phyloP scores from a whole-genome alignment of 2,888 invertebrate genomes.

The Marronus borbonicus region DNA sequence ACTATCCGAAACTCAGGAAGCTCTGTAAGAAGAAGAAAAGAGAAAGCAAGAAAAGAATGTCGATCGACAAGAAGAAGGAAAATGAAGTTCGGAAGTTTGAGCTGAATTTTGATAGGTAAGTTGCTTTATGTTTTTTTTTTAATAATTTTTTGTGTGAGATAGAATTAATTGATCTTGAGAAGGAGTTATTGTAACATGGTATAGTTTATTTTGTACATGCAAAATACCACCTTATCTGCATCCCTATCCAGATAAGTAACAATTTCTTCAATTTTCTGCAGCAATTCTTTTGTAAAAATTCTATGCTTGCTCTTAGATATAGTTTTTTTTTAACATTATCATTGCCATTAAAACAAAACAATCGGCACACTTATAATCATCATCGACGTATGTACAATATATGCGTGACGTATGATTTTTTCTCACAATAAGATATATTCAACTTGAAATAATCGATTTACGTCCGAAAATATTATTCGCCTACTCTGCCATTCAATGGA shows the following conservation, averaged over 20 bases:
- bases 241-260: too few relatives aligned
- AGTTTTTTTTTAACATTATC: too few relatives aligned
- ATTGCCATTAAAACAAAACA: too few relatives aligned
- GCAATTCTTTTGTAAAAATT: too few relatives aligned
- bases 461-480: background rate
- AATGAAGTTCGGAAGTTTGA: background rate
- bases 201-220: too few relatives aligned
- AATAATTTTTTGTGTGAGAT: background rate
- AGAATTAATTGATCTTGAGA: background rate
- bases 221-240: too few relatives aligned
- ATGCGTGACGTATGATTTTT: too few relatives aligned
- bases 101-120: conserved; percentile 33
- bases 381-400: too few relatives aligned
- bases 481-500: background rate
- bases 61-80: conserved; percentile 25
- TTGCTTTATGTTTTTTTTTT: background rate
- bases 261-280: too few relatives aligned
- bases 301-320: too few relatives aligned
- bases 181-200: background rate
- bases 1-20: conserved; percentile 74
- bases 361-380: too few relatives aligned
- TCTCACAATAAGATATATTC: too few relatives aligned
- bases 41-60: conserved; percentile 19
- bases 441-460: background rate
- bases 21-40: conserved; percentile 70